phyloP scores from a whole-genome alignment of 2,888 invertebrate genomes.

The Parnassius smintheus region DNA sequence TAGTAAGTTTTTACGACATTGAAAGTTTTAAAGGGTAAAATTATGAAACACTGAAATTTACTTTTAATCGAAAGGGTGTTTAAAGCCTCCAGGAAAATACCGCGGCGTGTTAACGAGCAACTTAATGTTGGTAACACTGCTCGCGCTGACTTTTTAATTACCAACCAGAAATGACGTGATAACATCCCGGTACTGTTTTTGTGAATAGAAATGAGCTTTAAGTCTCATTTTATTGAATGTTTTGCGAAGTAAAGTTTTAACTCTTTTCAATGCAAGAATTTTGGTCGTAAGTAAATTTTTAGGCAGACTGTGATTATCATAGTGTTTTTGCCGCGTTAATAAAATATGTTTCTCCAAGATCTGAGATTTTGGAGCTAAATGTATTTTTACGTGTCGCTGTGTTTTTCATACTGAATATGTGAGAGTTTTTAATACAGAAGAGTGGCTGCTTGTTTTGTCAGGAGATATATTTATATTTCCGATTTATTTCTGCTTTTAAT shows the following conservation, averaged over 20 bases:
- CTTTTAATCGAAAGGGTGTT: conserved; percentile 35
- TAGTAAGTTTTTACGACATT: neutral
- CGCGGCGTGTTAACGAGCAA: conserved; percentile 64
- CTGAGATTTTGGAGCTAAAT: no score
- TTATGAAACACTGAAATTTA: conserved; percentile 14
- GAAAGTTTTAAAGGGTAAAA: conserved; percentile 3
- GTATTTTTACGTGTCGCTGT: no score
- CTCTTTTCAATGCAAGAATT: no score
- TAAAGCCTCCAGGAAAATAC: conserved; percentile 36
- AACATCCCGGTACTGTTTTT: conserved; percentile 53
- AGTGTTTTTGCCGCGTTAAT: no score
- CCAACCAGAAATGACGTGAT: conserved; percentile 70
- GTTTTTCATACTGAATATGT: no score
- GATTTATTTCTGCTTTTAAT: no score
- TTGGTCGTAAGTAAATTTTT: neutral
- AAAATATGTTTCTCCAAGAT: no score
- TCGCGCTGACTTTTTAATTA: conserved; percentile 74
- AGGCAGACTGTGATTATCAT: neutral
- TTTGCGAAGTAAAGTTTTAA: neutral
- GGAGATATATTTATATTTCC: no score
- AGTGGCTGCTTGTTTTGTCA: no score
- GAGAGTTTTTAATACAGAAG: no score
- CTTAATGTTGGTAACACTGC: conserved; percentile 70
- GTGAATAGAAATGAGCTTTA: conserved; percentile 54
- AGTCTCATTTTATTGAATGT: conserved; percentile 7